Percentiles rank a stretch among this genome's conserved stretches.
phyloP scores from a whole-genome alignment of 2,888 invertebrate genomes.

The Mythimna lalbum region DNA sequence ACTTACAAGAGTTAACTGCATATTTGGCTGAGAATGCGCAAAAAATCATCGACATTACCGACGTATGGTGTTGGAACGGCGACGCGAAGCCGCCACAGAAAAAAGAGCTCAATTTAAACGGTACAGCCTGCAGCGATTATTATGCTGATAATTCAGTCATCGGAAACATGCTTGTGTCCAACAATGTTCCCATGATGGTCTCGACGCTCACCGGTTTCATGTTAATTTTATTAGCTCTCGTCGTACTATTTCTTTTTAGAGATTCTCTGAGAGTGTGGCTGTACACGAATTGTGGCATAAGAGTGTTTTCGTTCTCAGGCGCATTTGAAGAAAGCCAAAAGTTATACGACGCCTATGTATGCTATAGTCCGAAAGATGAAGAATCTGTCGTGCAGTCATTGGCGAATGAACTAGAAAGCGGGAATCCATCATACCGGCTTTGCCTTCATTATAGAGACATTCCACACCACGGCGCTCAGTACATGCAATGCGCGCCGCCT shows the following conservation, averaged over 20 bases:
- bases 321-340: constrained; percentile 95
- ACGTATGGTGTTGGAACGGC: constrained; percentile 95
- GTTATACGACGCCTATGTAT: constrained; percentile 97
- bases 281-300: constrained; percentile 96
- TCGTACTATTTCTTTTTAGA: constrained; percentile 96
- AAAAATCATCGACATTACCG: constrained; percentile 94
- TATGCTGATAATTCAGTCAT: constrained; percentile 96
- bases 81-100: constrained; percentile 94
- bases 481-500: constrained; percentile 93
- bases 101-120: constrained; percentile 95
- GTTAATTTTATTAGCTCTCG: constrained; percentile 93
- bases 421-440: constrained; percentile 94
- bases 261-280: constrained; percentile 97
- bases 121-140: constrained; percentile 96
- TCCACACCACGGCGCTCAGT: constrained; percentile 93
- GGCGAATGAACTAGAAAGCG: constrained; percentile 96
- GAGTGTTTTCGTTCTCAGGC: constrained; percentile 94
- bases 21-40: constrained; percentile 96
- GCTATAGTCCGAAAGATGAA: constrained; percentile 98
- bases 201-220: constrained; percentile 95
- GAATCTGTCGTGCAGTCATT: constrained; percentile 96
- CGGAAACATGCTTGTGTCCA: constrained; percentile 95
- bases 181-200: constrained; percentile 96
- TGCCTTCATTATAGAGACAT: constrained; percentile 97
- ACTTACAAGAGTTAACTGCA: constrained; percentile 95